A percentile compares a stretch with the other conserved stretches of the same genome.
These are phyloP conservation scores for Phoebastria nigripes DNA, from an alignment of 2,797 vertebrate genomes.

Conservation along the genomic window DNA sequence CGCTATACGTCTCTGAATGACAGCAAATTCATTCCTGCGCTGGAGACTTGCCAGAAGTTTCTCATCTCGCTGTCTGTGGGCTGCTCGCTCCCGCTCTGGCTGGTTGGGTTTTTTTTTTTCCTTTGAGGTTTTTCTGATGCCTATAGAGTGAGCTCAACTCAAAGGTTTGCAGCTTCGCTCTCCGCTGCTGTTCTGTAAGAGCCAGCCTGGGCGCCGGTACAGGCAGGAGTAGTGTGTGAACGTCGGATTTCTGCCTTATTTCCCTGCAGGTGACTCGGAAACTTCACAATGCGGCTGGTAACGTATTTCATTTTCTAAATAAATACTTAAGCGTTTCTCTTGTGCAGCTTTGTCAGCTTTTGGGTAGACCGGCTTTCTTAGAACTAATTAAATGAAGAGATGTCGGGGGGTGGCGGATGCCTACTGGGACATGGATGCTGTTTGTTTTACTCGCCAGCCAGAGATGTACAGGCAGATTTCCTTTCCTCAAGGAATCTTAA, in stretches of 20 bases:
- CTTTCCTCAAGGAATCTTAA: slow-evolving; percentile 7
- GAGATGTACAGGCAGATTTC: slow-evolving; percentile 27
- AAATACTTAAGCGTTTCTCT: neutral
- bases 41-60: slow-evolving; percentile 76
- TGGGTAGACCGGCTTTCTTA: neutral
- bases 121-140: slow-evolving; percentile 70
- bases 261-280: slow-evolving; percentile 72
- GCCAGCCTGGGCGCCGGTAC: slow-evolving; percentile 53
- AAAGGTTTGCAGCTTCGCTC: slow-evolving; percentile 54
- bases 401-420: neutral
- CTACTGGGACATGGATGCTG: slow-evolving; percentile 7
- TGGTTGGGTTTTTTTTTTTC: neutral
- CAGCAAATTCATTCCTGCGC: slow-evolving; percentile 65
- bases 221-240: slow-evolving; percentile 38
- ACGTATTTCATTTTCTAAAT: slow-evolving; percentile 58
- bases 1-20: slow-evolving; percentile 53
- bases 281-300: slow-evolving; percentile 81
- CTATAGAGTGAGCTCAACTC: slow-evolving; percentile 70
- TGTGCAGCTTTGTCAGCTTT: neutral
- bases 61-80: slow-evolving; percentile 68
- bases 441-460: slow-evolving; percentile 33
- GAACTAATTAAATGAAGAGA: slow-evolving; percentile 43
- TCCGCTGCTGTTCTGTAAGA: slow-evolving; percentile 25
- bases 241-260: slow-evolving; percentile 34
- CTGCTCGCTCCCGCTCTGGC: slow-evolving; percentile 48